Evolutionary conservation across 2,113 vertebrate species (phyloP), one percentile per base, ranked within the genome.

Genomic region (Clarias gariepinus): DNA sequence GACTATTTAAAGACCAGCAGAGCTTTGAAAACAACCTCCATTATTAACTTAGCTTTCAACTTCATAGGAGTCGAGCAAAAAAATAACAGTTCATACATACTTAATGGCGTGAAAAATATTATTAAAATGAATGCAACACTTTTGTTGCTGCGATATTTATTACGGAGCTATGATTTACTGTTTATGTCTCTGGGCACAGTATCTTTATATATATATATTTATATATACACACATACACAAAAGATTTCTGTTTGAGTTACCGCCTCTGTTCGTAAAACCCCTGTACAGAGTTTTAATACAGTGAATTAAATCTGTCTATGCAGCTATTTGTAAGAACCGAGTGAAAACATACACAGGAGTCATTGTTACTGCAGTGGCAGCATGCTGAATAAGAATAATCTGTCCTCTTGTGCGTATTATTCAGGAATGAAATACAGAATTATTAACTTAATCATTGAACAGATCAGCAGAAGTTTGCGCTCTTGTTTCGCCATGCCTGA

Each of bases 401-500:
- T 87, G 82, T 82, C 55, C 41, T 71, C 30, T 80, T 76, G 18
- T 23, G 28, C 52, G 58, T 21, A 69, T 58, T 77, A n/a, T 52
- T 18, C 60, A 52, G 82, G 66, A 77, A 87, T 84, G 85, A 64
- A 84, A 52, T 85, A 78, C 79, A 76, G 60, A 86, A 87, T 82
- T 86, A 74, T 90, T 73, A 25, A 47, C 30, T 79, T 71, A 82
- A 68, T 86, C n/a, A 23, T 57, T 66, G 47, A 9, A 55, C 69
- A 85, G 77, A 87, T 78, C 69, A 84, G 88, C 68, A 74, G n/a
- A 87, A 58, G 78, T 74, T 58, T 30, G 41, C 57, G 41, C 30
- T 36, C 12, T 21, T 78, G 61, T 68, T 83, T 79, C 71, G 79
- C 78, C 63, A 64, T 88, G 78, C 53, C 52, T 36, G 63, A 30